Conservation (phyloP, 2,888 invertebrate genomes). For the Ophioninae sp. region DNA sequence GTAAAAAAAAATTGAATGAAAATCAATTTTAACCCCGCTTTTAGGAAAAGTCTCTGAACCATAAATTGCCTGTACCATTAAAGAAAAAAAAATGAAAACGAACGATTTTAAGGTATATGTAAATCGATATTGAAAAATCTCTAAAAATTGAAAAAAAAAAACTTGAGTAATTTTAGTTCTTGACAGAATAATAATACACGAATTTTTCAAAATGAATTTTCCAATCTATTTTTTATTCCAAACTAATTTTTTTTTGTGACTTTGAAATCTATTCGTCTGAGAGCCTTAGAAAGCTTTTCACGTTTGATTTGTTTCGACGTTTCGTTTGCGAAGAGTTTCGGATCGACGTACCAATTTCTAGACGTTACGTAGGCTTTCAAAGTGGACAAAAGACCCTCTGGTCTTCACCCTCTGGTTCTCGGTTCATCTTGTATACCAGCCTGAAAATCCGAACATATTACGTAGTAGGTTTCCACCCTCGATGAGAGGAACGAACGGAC, state of each 20-base stretch:
- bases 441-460: conserved; percentile 45
- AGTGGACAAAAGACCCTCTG: conserved; percentile 28
- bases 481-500: conserved; percentile 34
- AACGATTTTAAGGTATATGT: too few species aligned
- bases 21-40: too few species aligned
- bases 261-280: neutral
- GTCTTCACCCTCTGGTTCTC: neutral
- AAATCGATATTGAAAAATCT: too few species aligned
- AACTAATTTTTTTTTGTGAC: neutral
- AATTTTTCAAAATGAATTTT: neutral
- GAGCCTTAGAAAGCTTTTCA: neutral
- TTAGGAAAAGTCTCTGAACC: too few species aligned
- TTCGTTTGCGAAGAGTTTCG: neutral
- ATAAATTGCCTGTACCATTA: too few species aligned
- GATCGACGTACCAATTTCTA: neutral
- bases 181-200: too few species aligned
- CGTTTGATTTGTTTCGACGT: conserved; percentile 22
- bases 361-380: conserved; percentile 4
- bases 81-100: too few species aligned
- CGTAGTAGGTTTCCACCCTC: conserved; percentile 23
- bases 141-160: too few species aligned
- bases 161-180: too few species aligned
- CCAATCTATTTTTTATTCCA: neutral
- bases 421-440: conserved; percentile 25
- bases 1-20: too few species aligned